phyloP scores from a whole-genome alignment of 2,113 vertebrate species.

The Ammospiza nelsoni region DNA sequence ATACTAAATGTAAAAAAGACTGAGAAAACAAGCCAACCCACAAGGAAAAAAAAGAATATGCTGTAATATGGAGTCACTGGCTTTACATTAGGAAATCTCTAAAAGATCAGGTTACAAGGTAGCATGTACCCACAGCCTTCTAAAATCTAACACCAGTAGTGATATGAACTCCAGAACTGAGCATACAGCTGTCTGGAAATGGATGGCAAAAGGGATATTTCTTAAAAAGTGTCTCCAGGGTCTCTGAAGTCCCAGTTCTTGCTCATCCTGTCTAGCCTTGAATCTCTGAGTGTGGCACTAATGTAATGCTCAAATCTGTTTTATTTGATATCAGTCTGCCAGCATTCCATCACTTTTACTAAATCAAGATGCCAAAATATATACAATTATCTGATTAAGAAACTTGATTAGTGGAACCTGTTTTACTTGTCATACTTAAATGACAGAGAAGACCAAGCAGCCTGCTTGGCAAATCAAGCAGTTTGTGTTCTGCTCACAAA shows the following conservation, averaged over 20 bases:
- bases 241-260: background rate
- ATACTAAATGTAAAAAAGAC: background rate
- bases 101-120: background rate
- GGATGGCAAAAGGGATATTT: background rate
- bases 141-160: background rate
- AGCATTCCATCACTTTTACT: background rate
- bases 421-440: background rate
- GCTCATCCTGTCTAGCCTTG: background rate
- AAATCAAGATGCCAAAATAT: background rate
- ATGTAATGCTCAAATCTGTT: background rate
- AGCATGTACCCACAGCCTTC: background rate
- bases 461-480: background rate
- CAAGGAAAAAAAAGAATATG: background rate
- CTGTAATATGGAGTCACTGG: background rate
- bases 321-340: background rate
- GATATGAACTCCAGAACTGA: background rate
- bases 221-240: background rate
- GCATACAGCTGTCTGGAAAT: background rate
- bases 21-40: fast-evolving
- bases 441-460: background rate
- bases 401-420: background rate
- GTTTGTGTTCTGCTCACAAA: background rate
- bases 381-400: background rate
- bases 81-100: background rate
- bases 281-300: background rate